Conservation (phyloP, 1,140 invertebrate species). For the Archivesica marissinica region DNA sequence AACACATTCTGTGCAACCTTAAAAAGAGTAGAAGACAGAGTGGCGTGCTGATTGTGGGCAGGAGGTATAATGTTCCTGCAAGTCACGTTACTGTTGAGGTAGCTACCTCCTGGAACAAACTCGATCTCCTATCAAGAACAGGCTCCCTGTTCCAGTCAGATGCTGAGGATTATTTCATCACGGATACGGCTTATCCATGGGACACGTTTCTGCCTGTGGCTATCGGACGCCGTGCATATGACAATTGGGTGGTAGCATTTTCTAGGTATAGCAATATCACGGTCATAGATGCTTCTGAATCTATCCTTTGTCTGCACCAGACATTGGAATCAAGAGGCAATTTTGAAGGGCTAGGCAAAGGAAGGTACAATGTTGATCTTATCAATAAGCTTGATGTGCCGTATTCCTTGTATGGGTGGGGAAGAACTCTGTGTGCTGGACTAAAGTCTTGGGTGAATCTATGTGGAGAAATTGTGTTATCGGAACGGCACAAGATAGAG, state of each 20-base stretch:
- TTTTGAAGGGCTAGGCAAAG: slow-evolving; percentile 47
- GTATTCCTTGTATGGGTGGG: slow-evolving; percentile 31
- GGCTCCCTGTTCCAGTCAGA: slow-evolving; percentile 68
- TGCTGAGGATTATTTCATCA: slow-evolving; percentile 77
- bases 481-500: slow-evolving; percentile 19
- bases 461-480: slow-evolving; percentile 27
- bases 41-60: slow-evolving; percentile 65
- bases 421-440: slow-evolving; percentile 31
- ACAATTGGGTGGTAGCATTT: slow-evolving; percentile 74
- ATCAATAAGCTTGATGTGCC: slow-evolving; percentile 24
- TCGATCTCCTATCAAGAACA: slow-evolving; percentile 49
- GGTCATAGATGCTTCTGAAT: slow-evolving; percentile 71
- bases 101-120: slow-evolving; percentile 45
- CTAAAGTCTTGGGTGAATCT: slow-evolving; percentile 47
- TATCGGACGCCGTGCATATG: slow-evolving; percentile 74
- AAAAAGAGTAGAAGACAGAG: slow-evolving; percentile 4
- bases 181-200: slow-evolving; percentile 72
- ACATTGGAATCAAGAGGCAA: slow-evolving; percentile 62
- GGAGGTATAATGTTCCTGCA: slow-evolving; percentile 65
- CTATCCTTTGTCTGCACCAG: slow-evolving; percentile 73
- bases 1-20: slow-evolving; percentile 45
- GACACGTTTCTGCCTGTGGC: slow-evolving; percentile 70
- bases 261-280: slow-evolving; percentile 60
- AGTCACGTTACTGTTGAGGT: slow-evolving; percentile 51
- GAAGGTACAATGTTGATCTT: slow-evolving; percentile 52